These are phyloP conservation scores for Lepus townsendii DNA, from an alignment of 2,797 vertebrate genomes.

Conservation along the genomic window DNA sequence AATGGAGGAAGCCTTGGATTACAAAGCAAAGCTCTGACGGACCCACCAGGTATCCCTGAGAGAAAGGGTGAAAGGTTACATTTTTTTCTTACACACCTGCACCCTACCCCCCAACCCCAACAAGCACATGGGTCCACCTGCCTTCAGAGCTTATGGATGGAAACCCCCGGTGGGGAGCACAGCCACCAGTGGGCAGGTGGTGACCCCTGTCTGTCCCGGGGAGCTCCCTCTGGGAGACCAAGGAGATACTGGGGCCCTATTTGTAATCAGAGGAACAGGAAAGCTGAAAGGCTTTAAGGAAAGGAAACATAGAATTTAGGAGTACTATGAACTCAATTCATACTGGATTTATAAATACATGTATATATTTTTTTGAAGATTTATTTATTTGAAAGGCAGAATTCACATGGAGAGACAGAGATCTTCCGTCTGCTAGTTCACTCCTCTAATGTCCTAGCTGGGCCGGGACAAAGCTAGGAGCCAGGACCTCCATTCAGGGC, in stretches of 20 bases:
- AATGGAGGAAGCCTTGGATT: not conserved
- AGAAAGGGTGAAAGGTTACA: not conserved
- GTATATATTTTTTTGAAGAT: too few species aligned
- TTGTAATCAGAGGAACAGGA: not conserved
- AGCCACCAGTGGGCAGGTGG: not conserved
- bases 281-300: not conserved
- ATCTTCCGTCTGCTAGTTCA: too few species aligned
- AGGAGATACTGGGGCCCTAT: not conserved
- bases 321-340: not conserved
- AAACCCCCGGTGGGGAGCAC: not conserved
- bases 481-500: too few species aligned
- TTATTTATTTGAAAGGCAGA: too few species aligned
- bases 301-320: not conserved
- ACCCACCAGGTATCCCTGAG: not conserved
- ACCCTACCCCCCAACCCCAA: rapidly evolving
- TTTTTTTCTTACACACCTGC: not conserved
- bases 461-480: too few species aligned
- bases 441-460: too few species aligned
- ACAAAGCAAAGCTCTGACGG: not conserved
- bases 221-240: not conserved
- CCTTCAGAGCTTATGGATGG: not conserved
- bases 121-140: too few species aligned
- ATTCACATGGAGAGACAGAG: too few species aligned
- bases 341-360: not conserved
- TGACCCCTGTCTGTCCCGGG: not conserved